Percentiles rank a stretch among this genome's conserved stretches.
These are phyloP conservation scores for Ips typographus DNA, from an alignment of 1,140 invertebrate genomes.

Conservation along the genomic window DNA sequence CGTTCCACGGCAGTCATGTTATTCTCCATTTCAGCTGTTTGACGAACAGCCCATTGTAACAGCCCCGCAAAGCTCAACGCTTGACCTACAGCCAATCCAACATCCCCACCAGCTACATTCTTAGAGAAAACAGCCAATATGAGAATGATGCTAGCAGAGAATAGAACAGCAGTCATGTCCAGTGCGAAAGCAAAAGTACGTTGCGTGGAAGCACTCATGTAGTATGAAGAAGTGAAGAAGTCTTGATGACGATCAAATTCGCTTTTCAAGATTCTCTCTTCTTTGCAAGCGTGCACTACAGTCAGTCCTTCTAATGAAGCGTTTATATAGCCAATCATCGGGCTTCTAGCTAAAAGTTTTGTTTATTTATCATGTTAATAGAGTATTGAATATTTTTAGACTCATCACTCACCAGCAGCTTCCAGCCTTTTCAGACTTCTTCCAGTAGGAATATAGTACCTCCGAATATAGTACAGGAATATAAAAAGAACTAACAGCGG, in stretches of 20 bases:
- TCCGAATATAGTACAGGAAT: constrained; percentile 58
- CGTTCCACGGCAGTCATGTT: constrained; percentile 79
- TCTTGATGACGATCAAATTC: constrained; percentile 64
- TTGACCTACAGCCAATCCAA: constrained; percentile 64
- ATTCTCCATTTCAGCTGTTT: constrained; percentile 68
- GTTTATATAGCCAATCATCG: constrained; percentile 69
- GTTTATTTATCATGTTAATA: constrained; percentile 49
- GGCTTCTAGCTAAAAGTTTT: constrained; percentile 62
- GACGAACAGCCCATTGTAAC: constrained; percentile 65
- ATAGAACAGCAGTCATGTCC: constrained; percentile 70
- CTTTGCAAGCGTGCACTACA: constrained; percentile 66
- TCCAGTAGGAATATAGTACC: constrained; percentile 64
- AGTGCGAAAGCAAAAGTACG: constrained; percentile 75
- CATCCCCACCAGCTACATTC: constrained; percentile 56
- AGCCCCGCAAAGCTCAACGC: constrained; percentile 18
- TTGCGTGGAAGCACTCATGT: constrained; percentile 64
- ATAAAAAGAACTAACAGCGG: constrained; percentile 56
- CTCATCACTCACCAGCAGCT: constrained; percentile 58
- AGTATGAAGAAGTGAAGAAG: constrained; percentile 65
- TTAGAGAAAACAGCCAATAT: constrained; percentile 41
- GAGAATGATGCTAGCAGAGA: constrained; percentile 25
- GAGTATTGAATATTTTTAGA: neutral
- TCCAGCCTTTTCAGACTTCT: constrained; percentile 67
- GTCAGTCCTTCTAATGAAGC: constrained; percentile 66
- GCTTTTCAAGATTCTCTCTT: constrained; percentile 59